Base-by-base conservation (phyloP, 2,797 vertebrate genomes). In the Tragelaphus oryx region DNA sequence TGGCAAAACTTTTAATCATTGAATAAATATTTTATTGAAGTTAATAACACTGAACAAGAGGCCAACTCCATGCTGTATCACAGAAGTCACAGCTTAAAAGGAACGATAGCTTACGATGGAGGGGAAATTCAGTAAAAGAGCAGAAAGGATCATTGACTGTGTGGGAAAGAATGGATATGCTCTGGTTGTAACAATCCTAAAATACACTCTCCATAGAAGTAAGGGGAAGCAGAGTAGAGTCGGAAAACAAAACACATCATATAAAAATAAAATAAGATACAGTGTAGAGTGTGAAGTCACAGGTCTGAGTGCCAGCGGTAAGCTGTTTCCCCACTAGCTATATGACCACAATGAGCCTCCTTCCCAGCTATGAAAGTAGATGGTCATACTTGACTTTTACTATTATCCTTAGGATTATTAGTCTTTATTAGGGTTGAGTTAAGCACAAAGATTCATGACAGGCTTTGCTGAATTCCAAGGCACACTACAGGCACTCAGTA, bases 11-110 rank as follows among this genome's bases (percentile, higher is more conserved):
- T 95, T 59, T 87, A 96, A 62, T 95, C 41, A 50, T 3, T 14
- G 79, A 93, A 82, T 59, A 62, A 59, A 89, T 90, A 91, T 75
- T 88, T 96, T 93, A 91, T 62, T 89, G 37, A 91, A 79, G 52
- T 68, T 93, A 60, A 28, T 55, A 94, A 82, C 28, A 28, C 9
- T 6, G 20, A 80, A 86, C 33, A 84, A 80, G 83, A 94, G 75
- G 44, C 41, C 33, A 87, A 79, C 65, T 83, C 74, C 11, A 78
- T 83, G 46, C 48, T 71, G 20, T 88, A 71, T 14, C 9, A 71
- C 2, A 90, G 83, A 92, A 91, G 26, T 75, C 59, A 71, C 1
- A 18, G 16, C 48, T 78, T 28, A 81, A 84, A 84, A 85, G 50
- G 4, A 92, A 54, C 8, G 37, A n/a, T 0, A 81, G 50, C 6